These are phyloP conservation scores for Cynaeus angustus DNA, from an alignment of 2,888 invertebrate genomes.

Conservation along the genomic window DNA sequence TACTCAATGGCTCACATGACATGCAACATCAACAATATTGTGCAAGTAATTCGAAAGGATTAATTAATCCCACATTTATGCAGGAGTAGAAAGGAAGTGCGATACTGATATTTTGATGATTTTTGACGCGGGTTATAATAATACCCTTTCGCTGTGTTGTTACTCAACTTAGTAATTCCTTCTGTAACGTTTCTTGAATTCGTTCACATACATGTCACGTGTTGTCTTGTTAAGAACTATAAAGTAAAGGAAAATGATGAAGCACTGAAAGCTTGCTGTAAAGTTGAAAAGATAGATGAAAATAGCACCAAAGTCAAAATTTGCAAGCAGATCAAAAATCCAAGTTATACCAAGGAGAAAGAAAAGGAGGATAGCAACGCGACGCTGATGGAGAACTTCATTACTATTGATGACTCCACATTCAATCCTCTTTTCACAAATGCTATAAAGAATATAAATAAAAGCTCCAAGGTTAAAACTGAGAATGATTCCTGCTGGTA, in stretches of 20 bases:
- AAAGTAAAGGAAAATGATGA: conserved; percentile 77
- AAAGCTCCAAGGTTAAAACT: conserved; percentile 22
- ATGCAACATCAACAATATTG: conserved; percentile 30
- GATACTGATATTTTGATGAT: conserved; percentile 7
- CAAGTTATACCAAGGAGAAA: conserved; percentile 78
- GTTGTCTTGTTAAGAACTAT: conserved; percentile 77
- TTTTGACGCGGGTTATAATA: conserved; percentile 18
- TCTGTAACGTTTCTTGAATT: conserved; percentile 5
- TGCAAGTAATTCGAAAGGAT: conserved; percentile 43
- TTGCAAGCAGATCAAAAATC: conserved; percentile 75
- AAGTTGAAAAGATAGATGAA: conserved; percentile 74
- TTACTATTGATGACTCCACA: conserved; percentile 64
- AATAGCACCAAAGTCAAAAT: conserved; percentile 60
- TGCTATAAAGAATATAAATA: conserved; percentile 32
- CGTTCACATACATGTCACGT: conserved; percentile 70
- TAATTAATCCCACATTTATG: conserved; percentile 23
- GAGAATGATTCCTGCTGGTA: conserved; percentile 71
- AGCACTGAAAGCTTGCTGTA: conserved; percentile 75
- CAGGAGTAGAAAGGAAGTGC: conserved; percentile 32
- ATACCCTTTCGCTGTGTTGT: conserved; percentile 14
- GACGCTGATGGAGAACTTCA: conserved; percentile 72
- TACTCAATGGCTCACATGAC: conserved; percentile 24
- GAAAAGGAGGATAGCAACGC: conserved; percentile 76
- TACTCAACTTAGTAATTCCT: conserved; percentile 15
- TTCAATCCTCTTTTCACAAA: conserved; percentile 53